Evolutionary conservation across 2,888 invertebrate species (phyloP), one percentile per base, ranked within the genome.

Genomic region (Amiota mariae): DNA sequence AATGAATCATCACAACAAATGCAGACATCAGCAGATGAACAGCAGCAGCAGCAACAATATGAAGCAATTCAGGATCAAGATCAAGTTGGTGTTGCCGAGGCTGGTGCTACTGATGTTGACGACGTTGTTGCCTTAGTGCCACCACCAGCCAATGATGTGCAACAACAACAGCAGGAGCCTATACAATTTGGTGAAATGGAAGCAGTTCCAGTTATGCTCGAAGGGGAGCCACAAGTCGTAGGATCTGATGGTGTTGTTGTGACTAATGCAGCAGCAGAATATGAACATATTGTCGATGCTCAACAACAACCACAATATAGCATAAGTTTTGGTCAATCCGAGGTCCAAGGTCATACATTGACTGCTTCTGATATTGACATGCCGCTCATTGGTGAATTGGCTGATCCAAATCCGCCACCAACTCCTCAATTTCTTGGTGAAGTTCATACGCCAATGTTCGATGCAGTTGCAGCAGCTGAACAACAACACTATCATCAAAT

Each of bases 101-200:
- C 4, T 36, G 6, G 36, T 36, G 36, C 36, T 36, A 10, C 51
- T 20, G 57, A 47, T 61, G 76, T 84, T 63, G 74, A 64, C 13
- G 57, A 73, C 3, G 76, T 73, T 24, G 20, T 8, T 71, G 49
- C 57, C 8, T 15, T n/a, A n/a, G 48, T 13, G n/a, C 49, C 18
- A 13, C 18, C 68, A 18, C 2, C 47, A 59, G 11, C 64, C 56
- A 51, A 59, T 61, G 11, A 54, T 51, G 18, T 18, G 57, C 20
- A 51, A 72, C 15, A 57, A 72, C 15, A 71, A 74, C 76, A 73
- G 12, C 71, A 79, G 46, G 78, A 81, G n/a, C 87, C 88, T n/a
- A 88, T 88, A 78, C 88, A 85, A 73, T 88, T 88, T 72, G 88
- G 88, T 0, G 88, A 88, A 82, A 86, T 88, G 81, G 88, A 88